Evolutionary conservation across 2,797 vertebrate genomes (phyloP), one percentile per base, ranked within the genome.

Genomic region (Steatocranus sp.): DNA sequence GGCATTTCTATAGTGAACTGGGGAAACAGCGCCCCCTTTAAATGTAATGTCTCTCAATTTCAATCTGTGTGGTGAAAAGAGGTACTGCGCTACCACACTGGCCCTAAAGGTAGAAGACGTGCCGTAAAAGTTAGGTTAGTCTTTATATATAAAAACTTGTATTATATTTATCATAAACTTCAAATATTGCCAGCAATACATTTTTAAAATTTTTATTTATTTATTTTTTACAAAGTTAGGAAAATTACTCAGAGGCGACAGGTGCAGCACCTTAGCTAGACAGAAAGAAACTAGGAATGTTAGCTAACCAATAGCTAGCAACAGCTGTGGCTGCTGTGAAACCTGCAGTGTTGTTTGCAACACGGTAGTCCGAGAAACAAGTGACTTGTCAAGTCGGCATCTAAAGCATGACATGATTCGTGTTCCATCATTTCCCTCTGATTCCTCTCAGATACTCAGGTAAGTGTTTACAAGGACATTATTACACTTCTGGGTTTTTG

Each of bases 11-110:
- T 66, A 4, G 8, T 18, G 41, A 61, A 74, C 3, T 2, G 58
- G 5, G 9, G 17, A 51, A 82, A 86, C 70, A 82, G 76, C 76
- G 32, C 43, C 43, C 27, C 56, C 15, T 11, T 43, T 2, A 1
- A 34, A 36, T 25, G 2, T 36, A 36, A 53, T 5, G 23, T 32
- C 2, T 3, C 32, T 58, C 2, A 1, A 1, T 3, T 17, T 27
- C 30, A 68, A 4, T 73, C 63, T 50, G 18, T 48, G 76, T 68
- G 80, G 80, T 51, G 50, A 76, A 34, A 73, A 3, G 5, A 6
- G 30, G 84, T 58, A 70, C 27, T 82, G 8, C 76, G 30, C 10
- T 25, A 30, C n/a, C 25, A 18, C 7, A 6, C 51, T 34, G 20
- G 20, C 34, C 14, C 30, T 74, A 14, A 63, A 20, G n/a, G n/a